Conservation (phyloP, 2,113 vertebrate genomes). For the Pachypanchax playfairii region DNA sequence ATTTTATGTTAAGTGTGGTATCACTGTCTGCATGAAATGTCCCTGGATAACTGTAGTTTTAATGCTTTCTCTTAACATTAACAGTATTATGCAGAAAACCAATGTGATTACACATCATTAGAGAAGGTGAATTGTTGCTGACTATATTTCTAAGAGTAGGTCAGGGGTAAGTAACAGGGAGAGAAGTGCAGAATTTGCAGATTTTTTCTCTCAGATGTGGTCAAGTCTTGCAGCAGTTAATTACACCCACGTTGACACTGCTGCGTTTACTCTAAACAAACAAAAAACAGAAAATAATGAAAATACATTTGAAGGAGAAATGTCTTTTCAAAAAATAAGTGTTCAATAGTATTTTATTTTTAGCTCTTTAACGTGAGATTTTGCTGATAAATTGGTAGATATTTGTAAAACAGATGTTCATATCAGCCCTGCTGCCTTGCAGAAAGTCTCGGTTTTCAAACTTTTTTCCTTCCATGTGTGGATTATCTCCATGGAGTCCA, state of each 20-base stretch:
- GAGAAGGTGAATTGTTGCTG: slow-evolving; percentile 66
- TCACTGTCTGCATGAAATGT: slow-evolving; percentile 69
- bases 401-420: neutral
- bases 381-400: neutral
- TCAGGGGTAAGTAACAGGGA: slow-evolving; percentile 72
- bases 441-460: too few species aligned
- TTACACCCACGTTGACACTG: slow-evolving; percentile 67
- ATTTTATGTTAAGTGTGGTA: slow-evolving; percentile 54
- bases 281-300: too few species aligned
- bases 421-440: too few species aligned
- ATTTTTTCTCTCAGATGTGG: slow-evolving; percentile 64
- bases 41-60: slow-evolving; percentile 55
- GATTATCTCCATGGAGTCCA: too few species aligned
- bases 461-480: too few species aligned
- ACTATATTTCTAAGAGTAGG: slow-evolving; percentile 69
- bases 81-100: slow-evolving; percentile 68
- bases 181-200: slow-evolving; percentile 69
- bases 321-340: slow-evolving; percentile 25
- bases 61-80: slow-evolving; percentile 54
- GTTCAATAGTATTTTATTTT: too few species aligned
- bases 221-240: slow-evolving; percentile 67
- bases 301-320: slow-evolving; percentile 60
- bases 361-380: slow-evolving; percentile 3
- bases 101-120: slow-evolving; percentile 74
- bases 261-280: slow-evolving; percentile 51